A percentile compares a stretch with the other conserved stretches of the same genome.
Conservation (phyloP, 2,797 vertebrate genomes). For the Oreochromis grahami region DNA sequence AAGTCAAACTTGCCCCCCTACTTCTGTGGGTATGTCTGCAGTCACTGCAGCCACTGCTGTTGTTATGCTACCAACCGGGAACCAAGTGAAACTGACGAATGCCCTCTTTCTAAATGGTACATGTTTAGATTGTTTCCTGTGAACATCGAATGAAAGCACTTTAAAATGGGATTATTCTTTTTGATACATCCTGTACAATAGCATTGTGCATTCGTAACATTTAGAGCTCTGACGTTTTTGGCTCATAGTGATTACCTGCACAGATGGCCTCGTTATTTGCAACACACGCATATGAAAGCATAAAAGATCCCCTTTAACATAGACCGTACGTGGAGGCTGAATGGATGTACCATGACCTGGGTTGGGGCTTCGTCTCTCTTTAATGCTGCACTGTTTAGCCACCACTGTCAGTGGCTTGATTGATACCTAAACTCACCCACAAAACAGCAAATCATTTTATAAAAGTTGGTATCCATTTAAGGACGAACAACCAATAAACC, state of each 20-base stretch:
- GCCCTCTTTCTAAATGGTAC: neutral
- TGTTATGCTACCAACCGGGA: neutral
- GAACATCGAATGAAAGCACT: neutral
- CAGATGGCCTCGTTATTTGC: neutral
- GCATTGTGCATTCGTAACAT: neutral
- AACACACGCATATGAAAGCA: neutral
- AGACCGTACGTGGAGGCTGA: neutral
- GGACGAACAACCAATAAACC: neutral
- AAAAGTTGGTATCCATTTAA: neutral
- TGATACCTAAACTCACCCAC: neutral
- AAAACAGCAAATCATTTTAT: neutral
- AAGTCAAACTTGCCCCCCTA: neutral
- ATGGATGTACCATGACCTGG: neutral
- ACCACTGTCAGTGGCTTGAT: neutral
- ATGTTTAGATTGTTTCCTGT: neutral
- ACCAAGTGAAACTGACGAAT: neutral
- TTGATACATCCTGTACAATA: neutral
- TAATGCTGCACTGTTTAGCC: neutral
- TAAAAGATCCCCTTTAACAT: neutral
- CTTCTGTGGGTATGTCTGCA: neutral
- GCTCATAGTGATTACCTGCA: neutral
- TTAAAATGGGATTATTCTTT: neutral
- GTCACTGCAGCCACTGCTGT: neutral
- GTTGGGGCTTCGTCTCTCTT: neutral
- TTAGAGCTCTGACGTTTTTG: neutral